Percentiles rank a stretch among this genome's conserved stretches.
phyloP scores from a whole-genome alignment of 2,888 invertebrate species.

The Zhuqinia jingwanae region DNA sequence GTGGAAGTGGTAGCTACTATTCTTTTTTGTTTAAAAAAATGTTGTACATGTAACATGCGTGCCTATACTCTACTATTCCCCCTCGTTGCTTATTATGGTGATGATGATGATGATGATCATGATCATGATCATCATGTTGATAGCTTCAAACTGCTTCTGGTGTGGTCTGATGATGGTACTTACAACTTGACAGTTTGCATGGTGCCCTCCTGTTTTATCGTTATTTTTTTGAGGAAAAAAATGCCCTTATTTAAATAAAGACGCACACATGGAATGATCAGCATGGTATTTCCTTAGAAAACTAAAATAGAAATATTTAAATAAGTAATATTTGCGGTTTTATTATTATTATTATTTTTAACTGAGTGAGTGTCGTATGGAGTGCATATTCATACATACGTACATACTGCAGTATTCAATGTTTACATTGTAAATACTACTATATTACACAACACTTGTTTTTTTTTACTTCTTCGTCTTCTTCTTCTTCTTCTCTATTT shows the following conservation, averaged over 20 bases:
- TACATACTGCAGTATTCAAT: not conserved
- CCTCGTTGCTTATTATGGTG: not conserved
- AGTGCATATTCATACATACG: too few species aligned
- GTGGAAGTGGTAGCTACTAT: too few species aligned
- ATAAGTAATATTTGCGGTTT: conserved; percentile 38
- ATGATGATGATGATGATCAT: conserved; percentile 3
- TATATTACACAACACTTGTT: not conserved
- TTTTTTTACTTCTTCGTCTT: not conserved
- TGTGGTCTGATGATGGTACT: conserved; percentile 1
- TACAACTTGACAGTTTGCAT: not conserved
- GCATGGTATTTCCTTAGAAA: not conserved
- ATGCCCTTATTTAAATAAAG: conserved; percentile 41
- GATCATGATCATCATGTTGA: not conserved
- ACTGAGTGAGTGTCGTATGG: conserved; percentile 6
- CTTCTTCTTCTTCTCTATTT: too few species aligned
- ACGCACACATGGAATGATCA: conserved; percentile 15
- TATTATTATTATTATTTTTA: conserved; percentile 43
- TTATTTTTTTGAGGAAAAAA: not conserved
- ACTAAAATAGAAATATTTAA: conserved; percentile 52
- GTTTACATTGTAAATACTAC: not conserved
- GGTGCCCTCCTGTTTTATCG: not conserved
- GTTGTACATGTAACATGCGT: not conserved
- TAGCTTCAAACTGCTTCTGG: not conserved
- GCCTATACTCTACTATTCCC: not conserved
- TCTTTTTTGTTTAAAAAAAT: conserved; percentile 12